phyloP scores from a whole-genome alignment of 2,113 vertebrate species.

The Lampris megalopsis region DNA sequence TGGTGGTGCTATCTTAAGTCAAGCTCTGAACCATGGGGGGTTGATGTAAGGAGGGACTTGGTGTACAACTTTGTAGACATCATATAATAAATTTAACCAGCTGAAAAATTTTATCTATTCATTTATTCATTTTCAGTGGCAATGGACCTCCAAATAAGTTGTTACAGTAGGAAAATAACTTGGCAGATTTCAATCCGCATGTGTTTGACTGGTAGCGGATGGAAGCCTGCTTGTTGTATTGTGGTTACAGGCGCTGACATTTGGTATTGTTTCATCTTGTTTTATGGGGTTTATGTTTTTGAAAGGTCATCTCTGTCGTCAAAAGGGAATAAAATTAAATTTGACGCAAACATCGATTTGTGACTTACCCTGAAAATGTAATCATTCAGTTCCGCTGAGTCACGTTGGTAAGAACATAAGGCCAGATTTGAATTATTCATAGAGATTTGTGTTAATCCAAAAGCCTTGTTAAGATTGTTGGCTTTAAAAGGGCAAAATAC shows the following conservation, averaged over 20 bases:
- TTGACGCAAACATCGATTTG: neutral
- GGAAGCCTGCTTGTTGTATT: too few relatives aligned
- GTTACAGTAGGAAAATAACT: too few relatives aligned
- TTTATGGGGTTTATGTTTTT: neutral
- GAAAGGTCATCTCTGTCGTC: constrained; percentile 14
- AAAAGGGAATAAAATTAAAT: neutral
- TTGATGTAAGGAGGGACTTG: too few relatives aligned
- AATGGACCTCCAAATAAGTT: too few relatives aligned
- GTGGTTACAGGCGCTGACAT: neutral
- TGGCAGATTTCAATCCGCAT: too few relatives aligned
- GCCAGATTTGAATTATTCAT: constrained; percentile 9
- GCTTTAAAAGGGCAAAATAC: neutral
- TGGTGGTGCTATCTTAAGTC: too few relatives aligned
- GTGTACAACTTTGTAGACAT: too few relatives aligned
- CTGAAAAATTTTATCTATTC: too few relatives aligned
- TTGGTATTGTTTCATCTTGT: neutral
- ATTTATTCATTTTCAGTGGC: too few relatives aligned
- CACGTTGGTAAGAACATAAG: neutral
- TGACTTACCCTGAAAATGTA: neutral
- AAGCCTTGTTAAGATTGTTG: neutral
- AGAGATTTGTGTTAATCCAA: neutral
- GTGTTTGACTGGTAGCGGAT: too few relatives aligned
- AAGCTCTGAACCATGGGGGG: too few relatives aligned
- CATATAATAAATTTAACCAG: too few relatives aligned
- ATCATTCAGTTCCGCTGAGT: constrained; percentile 4